Evolutionary conservation across 1,140 invertebrate genomes (phyloP).

Genomic region (Akabosia matsudoensis): DNA sequence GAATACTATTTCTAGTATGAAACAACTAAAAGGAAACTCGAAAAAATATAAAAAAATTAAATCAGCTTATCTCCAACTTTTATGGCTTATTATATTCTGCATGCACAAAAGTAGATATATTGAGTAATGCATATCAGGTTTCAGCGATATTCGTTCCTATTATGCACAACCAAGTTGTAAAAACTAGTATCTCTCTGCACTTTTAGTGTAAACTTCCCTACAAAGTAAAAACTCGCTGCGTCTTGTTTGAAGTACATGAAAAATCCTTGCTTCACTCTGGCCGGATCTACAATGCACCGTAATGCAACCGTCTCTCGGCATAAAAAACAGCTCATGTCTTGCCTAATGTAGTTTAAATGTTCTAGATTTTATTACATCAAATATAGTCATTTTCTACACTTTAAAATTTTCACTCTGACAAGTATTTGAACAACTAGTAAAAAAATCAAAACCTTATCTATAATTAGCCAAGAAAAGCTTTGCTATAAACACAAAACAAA

Average conservation of each 20-base stretch:
- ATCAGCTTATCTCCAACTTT: conserved; percentile 6
- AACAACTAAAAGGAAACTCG: neutral
- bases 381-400: conserved; percentile 20
- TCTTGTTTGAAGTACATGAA: no score
- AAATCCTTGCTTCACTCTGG: no score
- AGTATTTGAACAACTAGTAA: neutral
- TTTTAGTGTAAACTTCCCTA: no score
- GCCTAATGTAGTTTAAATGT: conserved; percentile 24
- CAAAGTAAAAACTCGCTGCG: no score
- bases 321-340: conserved; percentile 19
- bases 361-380: conserved; percentile 20
- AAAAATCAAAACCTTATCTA: neutral
- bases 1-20: neutral
- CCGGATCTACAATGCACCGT: no score
- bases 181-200: no score
- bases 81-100: conserved; percentile 15
- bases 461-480: neutral
- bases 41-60: conserved; percentile 5
- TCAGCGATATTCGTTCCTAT: no score
- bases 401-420: neutral
- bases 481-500: neutral
- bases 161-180: no score
- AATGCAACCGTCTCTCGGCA: no score
- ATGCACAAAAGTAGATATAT: conserved; percentile 5
- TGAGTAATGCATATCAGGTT: neutral